These are phyloP conservation scores for Myopa testacea DNA, from an alignment of 2,888 invertebrate genomes.

Conservation along the genomic window DNA sequence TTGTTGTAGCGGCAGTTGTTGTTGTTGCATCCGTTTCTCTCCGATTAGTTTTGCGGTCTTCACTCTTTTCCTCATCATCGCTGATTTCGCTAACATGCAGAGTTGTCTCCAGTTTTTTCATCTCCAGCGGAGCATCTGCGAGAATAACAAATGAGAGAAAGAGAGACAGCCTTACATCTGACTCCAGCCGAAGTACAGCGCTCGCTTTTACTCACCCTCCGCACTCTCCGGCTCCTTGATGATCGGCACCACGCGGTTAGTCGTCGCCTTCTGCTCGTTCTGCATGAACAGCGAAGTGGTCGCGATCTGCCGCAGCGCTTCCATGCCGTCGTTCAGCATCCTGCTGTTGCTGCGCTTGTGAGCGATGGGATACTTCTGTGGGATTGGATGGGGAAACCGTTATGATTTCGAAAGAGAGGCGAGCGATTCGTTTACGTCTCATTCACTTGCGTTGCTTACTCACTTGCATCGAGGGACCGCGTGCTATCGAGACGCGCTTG, in stretches of 20 bases:
- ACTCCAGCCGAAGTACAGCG: neutral
- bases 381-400: neutral
- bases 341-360: slow-evolving; percentile 66
- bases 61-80: slow-evolving; percentile 58
- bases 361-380: slow-evolving; percentile 63
- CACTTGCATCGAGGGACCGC: slow-evolving; percentile 64
- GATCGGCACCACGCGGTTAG: slow-evolving; percentile 66
- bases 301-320: slow-evolving; percentile 68
- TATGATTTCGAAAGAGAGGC: neutral
- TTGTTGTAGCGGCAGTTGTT: slow-evolving; percentile 48
- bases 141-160: neutral
- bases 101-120: slow-evolving; percentile 63
- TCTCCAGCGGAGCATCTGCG: slow-evolving; percentile 62
- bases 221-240: slow-evolving; percentile 66
- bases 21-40: slow-evolving; percentile 45
- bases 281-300: slow-evolving; percentile 69
- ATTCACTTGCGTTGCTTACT: slow-evolving; percentile 8
- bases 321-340: slow-evolving; percentile 69
- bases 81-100: slow-evolving; percentile 63
- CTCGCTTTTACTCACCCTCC: slow-evolving; percentile 51
- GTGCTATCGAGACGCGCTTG: slow-evolving; percentile 67
- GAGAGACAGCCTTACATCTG: neutral
- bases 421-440: too few relatives aligned
- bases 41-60: slow-evolving; percentile 45
- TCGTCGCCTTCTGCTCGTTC: slow-evolving; percentile 67